Conservation (phyloP, 2,888 invertebrate genomes). For the Pimpla rufipes region DNA sequence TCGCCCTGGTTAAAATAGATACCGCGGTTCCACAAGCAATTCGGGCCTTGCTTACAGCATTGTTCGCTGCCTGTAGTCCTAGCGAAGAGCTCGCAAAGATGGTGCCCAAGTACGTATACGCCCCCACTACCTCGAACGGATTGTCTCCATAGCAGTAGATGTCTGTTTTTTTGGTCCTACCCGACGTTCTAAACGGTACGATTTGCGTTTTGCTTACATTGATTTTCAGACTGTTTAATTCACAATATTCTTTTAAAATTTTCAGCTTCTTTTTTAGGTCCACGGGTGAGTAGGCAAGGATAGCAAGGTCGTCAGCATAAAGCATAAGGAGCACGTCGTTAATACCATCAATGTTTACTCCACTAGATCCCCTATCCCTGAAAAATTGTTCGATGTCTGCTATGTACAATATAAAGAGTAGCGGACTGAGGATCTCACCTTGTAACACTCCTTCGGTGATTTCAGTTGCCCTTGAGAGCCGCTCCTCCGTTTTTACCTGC, state of each 20-base stretch:
- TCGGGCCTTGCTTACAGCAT: constrained; percentile 3
- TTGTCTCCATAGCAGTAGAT: background rate
- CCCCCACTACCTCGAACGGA: constrained; percentile 39
- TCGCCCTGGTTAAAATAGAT: constrained; percentile 14
- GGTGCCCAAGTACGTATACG: constrained; percentile 53
- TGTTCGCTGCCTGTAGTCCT: constrained; percentile 5
- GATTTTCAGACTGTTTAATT: no score
- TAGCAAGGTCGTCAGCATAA: no score
- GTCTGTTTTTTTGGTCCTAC: background rate
- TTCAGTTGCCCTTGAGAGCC: background rate
- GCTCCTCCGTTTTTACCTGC: constrained; percentile 13
- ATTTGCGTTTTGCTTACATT: background rate
- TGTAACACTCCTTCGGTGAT: no score
- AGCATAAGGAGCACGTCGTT: no score
- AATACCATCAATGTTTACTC: no score
- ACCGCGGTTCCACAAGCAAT: constrained; percentile 17
- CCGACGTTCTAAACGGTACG: background rate
- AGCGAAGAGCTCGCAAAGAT: constrained; percentile 18
- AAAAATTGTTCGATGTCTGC: no score
- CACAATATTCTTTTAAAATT: no score
- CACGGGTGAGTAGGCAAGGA: no score
- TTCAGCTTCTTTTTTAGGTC: no score
- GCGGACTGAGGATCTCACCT: no score
- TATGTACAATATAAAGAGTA: no score
- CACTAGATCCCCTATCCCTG: no score